phyloP scores from a whole-genome alignment of 2,888 invertebrate species.

The Laothoe populi region DNA sequence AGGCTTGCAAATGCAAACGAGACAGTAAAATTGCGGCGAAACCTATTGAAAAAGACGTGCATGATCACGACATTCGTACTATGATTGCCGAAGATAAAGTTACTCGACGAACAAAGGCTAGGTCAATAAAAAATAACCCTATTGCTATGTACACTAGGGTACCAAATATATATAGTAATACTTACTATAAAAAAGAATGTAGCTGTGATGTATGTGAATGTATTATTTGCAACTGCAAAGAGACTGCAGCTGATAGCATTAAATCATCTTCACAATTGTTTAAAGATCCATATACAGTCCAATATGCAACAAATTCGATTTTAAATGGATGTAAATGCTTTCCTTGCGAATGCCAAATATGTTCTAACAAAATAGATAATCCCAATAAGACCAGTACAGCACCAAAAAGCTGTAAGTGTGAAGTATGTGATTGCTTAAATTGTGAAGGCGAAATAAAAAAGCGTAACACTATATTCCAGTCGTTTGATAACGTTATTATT shows the following conservation, averaged over 20 bases:
- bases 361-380: conserved; percentile 31
- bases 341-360: conserved; percentile 45
- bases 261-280: conserved; percentile 36
- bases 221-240: conserved; percentile 45
- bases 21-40: conserved; percentile 52
- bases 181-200: conserved; percentile 35
- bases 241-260: conserved; percentile 32
- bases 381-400: conserved; percentile 7
- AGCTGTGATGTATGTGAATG: conserved; percentile 55
- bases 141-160: conserved; percentile 52
- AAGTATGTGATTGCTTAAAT: conserved; percentile 44
- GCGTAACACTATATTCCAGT: conserved; percentile 14
- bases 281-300: conserved; percentile 11
- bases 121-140: conserved; percentile 35
- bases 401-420: conserved; percentile 39
- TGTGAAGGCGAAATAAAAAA: conserved; percentile 35
- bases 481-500: conserved; percentile 15
- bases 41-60: conserved; percentile 49
- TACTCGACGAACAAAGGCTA: conserved; percentile 25
- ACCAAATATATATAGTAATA: conserved; percentile 37
- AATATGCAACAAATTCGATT: conserved; percentile 16
- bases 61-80: conserved; percentile 58
- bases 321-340: conserved; percentile 41
- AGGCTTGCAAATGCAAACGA: conserved; percentile 54
- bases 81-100: conserved; percentile 30